Percentiles rank a stretch among this genome's conserved stretches.
Conservation (phyloP, 2,888 invertebrate genomes). For the Orthosia gracilis region DNA sequence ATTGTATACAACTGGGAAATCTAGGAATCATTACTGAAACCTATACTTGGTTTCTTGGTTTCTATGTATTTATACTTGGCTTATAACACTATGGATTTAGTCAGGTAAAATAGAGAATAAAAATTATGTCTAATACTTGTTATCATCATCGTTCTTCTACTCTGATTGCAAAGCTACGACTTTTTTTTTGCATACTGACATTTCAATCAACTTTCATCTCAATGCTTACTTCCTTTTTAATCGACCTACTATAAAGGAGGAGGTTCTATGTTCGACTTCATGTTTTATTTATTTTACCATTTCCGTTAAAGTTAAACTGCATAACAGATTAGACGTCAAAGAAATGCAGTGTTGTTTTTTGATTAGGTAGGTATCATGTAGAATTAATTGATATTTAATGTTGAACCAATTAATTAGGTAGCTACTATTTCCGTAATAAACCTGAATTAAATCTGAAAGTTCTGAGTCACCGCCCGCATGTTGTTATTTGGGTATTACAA, state of each 20-base stretch:
- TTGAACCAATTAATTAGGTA: background rate
- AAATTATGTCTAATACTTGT: background rate
- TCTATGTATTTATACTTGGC: no score
- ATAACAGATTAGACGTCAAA: background rate
- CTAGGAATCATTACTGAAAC: no score
- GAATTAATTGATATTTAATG: background rate
- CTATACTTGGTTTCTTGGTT: no score
- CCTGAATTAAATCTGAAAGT: constrained; percentile 48
- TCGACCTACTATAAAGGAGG: no score
- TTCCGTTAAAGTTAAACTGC: background rate
- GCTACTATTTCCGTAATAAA: constrained; percentile 3
- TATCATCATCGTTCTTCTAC: no score
- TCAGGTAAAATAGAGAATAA: no score
- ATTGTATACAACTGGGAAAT: background rate
- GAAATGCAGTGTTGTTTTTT: background rate
- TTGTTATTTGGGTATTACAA: constrained; percentile 3
- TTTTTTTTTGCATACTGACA: background rate
- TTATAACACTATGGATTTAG: background rate
- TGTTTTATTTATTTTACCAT: no score
- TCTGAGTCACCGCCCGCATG: constrained; percentile 36
- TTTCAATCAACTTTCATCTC: background rate
- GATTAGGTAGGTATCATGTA: background rate
- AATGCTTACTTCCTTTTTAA: background rate
- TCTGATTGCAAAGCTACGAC: no score
- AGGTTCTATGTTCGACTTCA: no score